Evolutionary conservation across 2,888 invertebrate species (phyloP), one percentile per base, ranked within the genome.

Genomic region (Nomada goodeniana): DNA sequence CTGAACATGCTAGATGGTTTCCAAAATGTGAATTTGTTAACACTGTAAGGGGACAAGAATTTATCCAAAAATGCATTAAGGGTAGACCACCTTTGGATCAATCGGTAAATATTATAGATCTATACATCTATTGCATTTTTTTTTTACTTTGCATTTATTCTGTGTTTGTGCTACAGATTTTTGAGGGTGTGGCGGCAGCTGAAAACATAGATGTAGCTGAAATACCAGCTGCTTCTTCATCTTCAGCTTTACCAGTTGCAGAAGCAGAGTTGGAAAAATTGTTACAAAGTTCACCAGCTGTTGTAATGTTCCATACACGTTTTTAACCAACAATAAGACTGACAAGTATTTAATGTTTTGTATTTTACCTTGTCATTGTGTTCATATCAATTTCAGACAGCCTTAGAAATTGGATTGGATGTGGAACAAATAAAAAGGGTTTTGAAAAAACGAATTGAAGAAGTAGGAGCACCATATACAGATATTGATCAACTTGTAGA

Each of bases 1-100:
- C 96, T 72, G 99, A 99, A 92, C 99, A 99, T 94, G 98, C 98
- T 15, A 96, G 96, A 89, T 99, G 98, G 98, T 98, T 98, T 95
- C 97, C 98, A 0, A 96, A 96, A 91, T 99, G 99, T 94, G 96
- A 96, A 11, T 99, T 96, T 93, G 96, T 99, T 23, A 94, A 96
- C 76, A 95, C 98, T 74, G 96, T 97, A 65, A 98, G 98, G 92
- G 98, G 98, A 15, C 96, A 96, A 80, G 96, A 96, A 60, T 98
- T 96, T 92, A 96, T 98, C 3, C 95, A 96, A 75, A 94, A 91
- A 42, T 93, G 93, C 65, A 82, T 92, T 63, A 89, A 91, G 61
- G 92, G 85, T 61, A 88, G 92, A 83, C 91, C 91, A 72, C 90
- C 92, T 29, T 78, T 92, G 44, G 90, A 92, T 84, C 89, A 90